Evolutionary conservation across 2,888 invertebrate species (phyloP).

Genomic region (Monochamus alternatus): DNA sequence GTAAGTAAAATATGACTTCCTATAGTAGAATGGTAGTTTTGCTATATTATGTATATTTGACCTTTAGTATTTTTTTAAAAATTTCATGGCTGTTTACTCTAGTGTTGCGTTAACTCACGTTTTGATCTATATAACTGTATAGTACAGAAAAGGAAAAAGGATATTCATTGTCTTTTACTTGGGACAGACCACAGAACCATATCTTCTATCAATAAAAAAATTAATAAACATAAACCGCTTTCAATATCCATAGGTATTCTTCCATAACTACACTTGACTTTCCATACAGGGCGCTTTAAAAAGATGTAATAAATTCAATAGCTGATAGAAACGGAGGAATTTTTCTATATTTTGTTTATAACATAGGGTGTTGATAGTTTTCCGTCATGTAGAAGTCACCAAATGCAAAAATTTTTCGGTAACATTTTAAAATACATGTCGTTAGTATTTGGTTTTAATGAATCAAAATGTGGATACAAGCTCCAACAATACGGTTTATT

Average conservation of each 20-base stretch:
- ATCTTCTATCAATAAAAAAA: neutral
- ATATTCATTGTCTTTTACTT: neutral
- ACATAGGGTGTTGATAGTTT: too few species aligned
- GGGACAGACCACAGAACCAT: neutral
- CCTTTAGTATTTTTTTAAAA: neutral
- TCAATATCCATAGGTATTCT: neutral
- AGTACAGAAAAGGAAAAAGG: neutral
- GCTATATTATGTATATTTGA: too few species aligned
- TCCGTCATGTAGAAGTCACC: too few species aligned
- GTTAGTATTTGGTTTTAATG: too few species aligned
- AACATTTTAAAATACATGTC: too few species aligned
- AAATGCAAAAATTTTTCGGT: too few species aligned
- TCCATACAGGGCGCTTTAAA: neutral
- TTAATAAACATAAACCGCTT: neutral
- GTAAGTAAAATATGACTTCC: slow-evolving; percentile 72
- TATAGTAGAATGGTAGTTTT: too few species aligned
- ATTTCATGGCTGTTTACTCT: neutral
- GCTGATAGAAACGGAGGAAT: too few species aligned
- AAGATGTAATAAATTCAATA: too few species aligned
- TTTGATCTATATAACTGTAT: neutral
- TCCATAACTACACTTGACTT: neutral
- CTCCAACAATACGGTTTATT: too few species aligned
- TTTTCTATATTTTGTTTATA: too few species aligned
- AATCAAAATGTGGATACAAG: too few species aligned
- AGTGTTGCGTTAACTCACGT: neutral